Conservation (phyloP, 92 coral and sea anemone species). For the Isaurus tuberculatus region DNA sequence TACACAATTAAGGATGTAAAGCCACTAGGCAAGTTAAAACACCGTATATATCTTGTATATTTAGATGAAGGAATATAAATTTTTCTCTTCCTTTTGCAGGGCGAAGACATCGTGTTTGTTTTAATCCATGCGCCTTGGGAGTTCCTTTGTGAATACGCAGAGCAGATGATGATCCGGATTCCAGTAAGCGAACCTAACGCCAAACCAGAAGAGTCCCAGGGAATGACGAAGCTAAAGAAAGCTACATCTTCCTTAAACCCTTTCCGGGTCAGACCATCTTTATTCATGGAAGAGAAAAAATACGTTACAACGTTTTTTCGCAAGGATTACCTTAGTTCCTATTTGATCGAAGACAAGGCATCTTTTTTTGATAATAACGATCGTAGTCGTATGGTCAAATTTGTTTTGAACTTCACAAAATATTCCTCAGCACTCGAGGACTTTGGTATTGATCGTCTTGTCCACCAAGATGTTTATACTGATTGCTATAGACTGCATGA, state of each 20-base stretch:
- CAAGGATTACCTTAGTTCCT: conserved; percentile 57
- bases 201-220: conserved; percentile 51
- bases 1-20: no score
- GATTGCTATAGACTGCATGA: conserved; percentile 60
- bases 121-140: conserved; percentile 69
- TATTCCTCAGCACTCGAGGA: conserved; percentile 48
- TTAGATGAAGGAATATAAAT: no score
- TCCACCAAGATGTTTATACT: conserved; percentile 49
- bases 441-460: conserved; percentile 61
- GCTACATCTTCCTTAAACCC: conserved; percentile 63
- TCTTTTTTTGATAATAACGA: conserved; percentile 67
- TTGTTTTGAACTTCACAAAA: conserved; percentile 47
- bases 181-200: conserved; percentile 54
- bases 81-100: conserved; percentile 19
- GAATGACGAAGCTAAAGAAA: conserved; percentile 26
- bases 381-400: conserved; percentile 70
- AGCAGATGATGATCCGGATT: conserved; percentile 68
- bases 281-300: conserved; percentile 49
- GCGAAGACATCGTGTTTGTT: conserved; percentile 39
- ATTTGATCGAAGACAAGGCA: conserved; percentile 54
- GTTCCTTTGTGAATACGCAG: conserved; percentile 57
- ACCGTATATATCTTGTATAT: no score
- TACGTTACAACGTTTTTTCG: conserved; percentile 81
- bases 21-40: no score
- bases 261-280: conserved; percentile 48